Percentiles rank a stretch among this genome's conserved stretches.
Conservation (phyloP, 1,140 invertebrate species). For the Magallana angulata region DNA sequence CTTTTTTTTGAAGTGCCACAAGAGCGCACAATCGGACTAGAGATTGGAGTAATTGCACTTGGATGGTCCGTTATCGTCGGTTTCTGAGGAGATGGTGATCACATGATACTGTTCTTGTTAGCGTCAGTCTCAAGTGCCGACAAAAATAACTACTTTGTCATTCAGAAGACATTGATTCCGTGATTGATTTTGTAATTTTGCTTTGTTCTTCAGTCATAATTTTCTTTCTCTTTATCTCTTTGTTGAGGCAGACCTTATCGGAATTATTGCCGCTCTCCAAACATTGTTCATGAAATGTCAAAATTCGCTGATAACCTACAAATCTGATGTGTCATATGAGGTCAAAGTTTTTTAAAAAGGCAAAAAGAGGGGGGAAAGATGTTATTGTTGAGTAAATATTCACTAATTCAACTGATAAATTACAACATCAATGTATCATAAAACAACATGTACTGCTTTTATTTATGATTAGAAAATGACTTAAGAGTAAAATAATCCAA, state of each 20-base stretch:
- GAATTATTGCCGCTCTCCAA: background rate
- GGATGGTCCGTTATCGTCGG: background rate
- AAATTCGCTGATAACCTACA: no score
- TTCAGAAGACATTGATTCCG: slow-evolving; percentile 18
- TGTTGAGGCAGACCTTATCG: background rate
- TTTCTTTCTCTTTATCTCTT: background rate
- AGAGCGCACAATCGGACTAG: background rate
- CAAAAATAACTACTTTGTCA: slow-evolving; percentile 15
- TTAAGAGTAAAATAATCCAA: no score
- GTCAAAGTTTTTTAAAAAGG: no score
- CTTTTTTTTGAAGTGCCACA: background rate
- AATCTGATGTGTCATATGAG: no score
- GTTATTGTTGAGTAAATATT: no score
- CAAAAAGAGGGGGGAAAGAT: no score
- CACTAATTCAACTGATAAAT: no score
- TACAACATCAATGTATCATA: no score
- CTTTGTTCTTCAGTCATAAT: slow-evolving; percentile 32
- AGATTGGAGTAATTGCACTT: slow-evolving; percentile 19
- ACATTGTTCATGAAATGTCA: no score
- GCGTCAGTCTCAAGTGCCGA: background rate
- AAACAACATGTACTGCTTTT: no score
- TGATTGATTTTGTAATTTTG: background rate
- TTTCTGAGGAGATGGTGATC: slow-evolving; percentile 9
- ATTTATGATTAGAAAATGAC: no score
- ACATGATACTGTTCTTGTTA: slow-evolving; percentile 26